phyloP scores from a whole-genome alignment of 2,888 invertebrate species.

The Perdita meconis region DNA sequence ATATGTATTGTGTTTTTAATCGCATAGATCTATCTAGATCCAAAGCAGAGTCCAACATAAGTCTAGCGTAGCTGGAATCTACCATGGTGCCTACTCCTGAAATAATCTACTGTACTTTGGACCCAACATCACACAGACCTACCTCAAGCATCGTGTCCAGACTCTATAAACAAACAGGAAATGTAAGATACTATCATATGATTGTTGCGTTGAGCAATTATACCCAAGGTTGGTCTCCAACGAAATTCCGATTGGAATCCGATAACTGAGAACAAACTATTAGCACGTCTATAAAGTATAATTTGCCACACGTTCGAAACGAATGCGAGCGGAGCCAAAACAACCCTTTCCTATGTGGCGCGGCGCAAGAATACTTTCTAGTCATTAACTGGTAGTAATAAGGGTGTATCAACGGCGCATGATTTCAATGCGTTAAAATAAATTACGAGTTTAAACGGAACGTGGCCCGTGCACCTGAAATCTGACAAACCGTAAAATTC shows the following conservation, averaged over 20 bases:
- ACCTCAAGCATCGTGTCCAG: neutral
- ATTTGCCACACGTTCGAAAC: slow-evolving; percentile 21
- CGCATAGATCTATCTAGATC: no score
- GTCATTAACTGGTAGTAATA: slow-evolving; percentile 45
- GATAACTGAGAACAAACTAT: slow-evolving; percentile 32
- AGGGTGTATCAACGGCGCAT: slow-evolving; percentile 17
- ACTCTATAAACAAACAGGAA: slow-evolving; percentile 24
- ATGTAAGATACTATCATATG: neutral
- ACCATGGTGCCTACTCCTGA: neutral
- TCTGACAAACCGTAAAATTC: slow-evolving; percentile 56
- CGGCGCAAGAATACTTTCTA: slow-evolving; percentile 13
- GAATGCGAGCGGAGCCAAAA: neutral
- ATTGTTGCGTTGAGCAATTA: slow-evolving; percentile 25
- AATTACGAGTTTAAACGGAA: slow-evolving; percentile 24
- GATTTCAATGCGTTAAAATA: slow-evolving; percentile 33
- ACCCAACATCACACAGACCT: neutral
- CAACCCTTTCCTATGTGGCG: neutral
- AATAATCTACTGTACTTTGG: neutral
- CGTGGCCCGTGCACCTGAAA: slow-evolving; percentile 28
- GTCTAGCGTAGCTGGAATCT: no score
- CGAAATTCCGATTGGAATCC: neutral
- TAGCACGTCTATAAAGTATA: slow-evolving; percentile 22
- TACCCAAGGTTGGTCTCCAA: neutral
- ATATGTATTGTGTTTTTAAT: no score
- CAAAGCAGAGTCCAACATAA: no score